A percentile compares a stretch with the other conserved stretches of the same genome.
Conservation (phyloP, 2,113 vertebrate genomes). For the Zosterops lateralis region DNA sequence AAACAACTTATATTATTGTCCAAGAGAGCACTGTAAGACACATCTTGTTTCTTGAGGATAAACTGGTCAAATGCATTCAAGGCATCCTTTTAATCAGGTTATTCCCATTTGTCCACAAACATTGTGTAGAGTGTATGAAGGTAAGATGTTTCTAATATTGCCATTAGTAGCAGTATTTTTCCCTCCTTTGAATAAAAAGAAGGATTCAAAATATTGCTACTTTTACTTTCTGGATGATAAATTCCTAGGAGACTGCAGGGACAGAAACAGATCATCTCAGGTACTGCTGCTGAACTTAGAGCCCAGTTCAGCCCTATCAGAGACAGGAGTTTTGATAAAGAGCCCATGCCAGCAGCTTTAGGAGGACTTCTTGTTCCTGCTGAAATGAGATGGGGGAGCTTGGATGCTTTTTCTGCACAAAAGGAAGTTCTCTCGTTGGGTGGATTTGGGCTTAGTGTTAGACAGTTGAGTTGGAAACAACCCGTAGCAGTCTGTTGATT, state of each 20-base stretch:
- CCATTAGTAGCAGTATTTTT: not conserved
- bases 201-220: not conserved
- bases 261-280: not conserved
- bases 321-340: not conserved
- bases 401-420: not conserved
- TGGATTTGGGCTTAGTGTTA: not conserved
- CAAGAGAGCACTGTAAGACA: not conserved
- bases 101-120: not conserved
- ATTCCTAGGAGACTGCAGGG: not conserved
- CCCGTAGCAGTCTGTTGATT: not conserved
- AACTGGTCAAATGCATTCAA: conserved; percentile 39
- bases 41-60: conserved; percentile 29
- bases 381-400: not conserved
- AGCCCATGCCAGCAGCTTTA: not conserved
- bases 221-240: not conserved
- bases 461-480: not conserved
- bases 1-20: not conserved
- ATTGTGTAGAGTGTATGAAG: not conserved
- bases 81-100: conserved; percentile 37
- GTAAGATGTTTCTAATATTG: not conserved
- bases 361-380: not conserved
- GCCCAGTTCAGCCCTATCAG: not conserved
- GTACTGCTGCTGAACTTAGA: not conserved
- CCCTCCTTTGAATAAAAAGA: not conserved
- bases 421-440: not conserved